These are phyloP conservation scores for Drosophila mimica DNA, from an alignment of 2,888 invertebrate species.

Conservation along the genomic window DNA sequence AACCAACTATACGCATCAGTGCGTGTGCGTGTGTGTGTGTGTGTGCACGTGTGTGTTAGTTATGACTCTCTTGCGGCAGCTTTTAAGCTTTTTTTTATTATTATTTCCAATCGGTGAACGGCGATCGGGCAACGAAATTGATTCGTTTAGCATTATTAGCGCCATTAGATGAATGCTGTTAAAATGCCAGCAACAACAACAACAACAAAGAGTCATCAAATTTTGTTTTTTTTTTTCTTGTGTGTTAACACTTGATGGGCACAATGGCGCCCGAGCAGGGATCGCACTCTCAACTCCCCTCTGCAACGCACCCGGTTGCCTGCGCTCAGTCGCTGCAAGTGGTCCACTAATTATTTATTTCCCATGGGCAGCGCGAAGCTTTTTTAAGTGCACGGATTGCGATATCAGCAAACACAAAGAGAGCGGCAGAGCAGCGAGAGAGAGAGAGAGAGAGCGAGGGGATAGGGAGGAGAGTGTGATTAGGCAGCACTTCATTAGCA, in stretches of 20 bases:
- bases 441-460: neutral
- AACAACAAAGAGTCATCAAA: slow-evolving; percentile 32
- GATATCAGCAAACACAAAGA: slow-evolving; percentile 18
- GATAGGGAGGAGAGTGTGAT: neutral
- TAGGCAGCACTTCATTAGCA: slow-evolving; percentile 66
- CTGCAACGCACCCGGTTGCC: neutral
- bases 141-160: slow-evolving; percentile 84
- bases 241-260: slow-evolving; percentile 46
- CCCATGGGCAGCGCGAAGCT: slow-evolving; percentile 63
- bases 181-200: slow-evolving; percentile 45
- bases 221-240: slow-evolving; percentile 38
- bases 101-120: slow-evolving; percentile 43
- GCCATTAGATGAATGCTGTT: slow-evolving; percentile 71
- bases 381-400: slow-evolving; percentile 52
- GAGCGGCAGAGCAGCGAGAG: neutral
- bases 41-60: slow-evolving; percentile 28
- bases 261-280: slow-evolving; percentile 8
- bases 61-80: slow-evolving; percentile 64
- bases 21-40: slow-evolving; percentile 28
- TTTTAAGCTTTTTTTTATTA: slow-evolving; percentile 37
- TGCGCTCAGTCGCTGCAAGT: slow-evolving; percentile 51
- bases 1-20: slow-evolving; percentile 53
- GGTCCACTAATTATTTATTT: slow-evolving; percentile 80
- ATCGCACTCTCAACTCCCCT: neutral
- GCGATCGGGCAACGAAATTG: slow-evolving; percentile 57